These are phyloP conservation scores for Opisthocomus hoazin DNA, from an alignment of 2,113 vertebrate species.

Conservation along the genomic window DNA sequence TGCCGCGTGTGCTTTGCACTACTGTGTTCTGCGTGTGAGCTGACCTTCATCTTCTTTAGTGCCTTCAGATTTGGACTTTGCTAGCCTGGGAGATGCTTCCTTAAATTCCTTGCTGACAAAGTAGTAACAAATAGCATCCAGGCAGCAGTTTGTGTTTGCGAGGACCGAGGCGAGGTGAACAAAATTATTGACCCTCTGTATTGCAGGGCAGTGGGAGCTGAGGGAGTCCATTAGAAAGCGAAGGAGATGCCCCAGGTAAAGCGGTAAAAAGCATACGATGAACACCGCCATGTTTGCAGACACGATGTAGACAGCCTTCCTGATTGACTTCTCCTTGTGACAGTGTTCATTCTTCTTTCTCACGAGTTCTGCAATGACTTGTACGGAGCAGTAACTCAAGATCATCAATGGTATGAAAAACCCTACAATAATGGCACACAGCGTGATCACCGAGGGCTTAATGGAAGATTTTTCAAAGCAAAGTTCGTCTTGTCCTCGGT, in stretches of 20 bases:
- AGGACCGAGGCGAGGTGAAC: slow-evolving; percentile 16
- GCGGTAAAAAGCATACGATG: slow-evolving; percentile 59
- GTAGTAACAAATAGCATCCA: slow-evolving; percentile 68
- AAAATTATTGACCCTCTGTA: neutral
- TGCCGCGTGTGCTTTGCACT: neutral
- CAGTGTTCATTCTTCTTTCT: neutral
- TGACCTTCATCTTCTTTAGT: neutral
- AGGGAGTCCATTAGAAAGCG: neutral
- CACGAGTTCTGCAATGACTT: slow-evolving; percentile 22
- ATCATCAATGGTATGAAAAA: slow-evolving; percentile 44
- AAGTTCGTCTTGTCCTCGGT: neutral
- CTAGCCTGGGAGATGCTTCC: slow-evolving; percentile 7
- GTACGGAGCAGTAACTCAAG: slow-evolving; percentile 53
- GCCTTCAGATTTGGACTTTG: neutral
- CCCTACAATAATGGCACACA: neutral
- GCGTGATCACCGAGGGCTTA: neutral
- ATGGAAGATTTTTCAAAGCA: slow-evolving; percentile 48
- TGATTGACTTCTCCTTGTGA: neutral
- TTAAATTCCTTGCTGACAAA: slow-evolving; percentile 63
- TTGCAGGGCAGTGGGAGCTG: neutral
- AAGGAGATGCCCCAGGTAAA: slow-evolving; percentile 43
- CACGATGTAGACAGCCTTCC: slow-evolving; percentile 45
- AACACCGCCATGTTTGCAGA: slow-evolving; percentile 59
- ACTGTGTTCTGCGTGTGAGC: accelerated
- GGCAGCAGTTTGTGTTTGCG: slow-evolving; percentile 60